Base-by-base conservation (phyloP, 2,797 vertebrate species). In the Rhinella marina region DNA sequence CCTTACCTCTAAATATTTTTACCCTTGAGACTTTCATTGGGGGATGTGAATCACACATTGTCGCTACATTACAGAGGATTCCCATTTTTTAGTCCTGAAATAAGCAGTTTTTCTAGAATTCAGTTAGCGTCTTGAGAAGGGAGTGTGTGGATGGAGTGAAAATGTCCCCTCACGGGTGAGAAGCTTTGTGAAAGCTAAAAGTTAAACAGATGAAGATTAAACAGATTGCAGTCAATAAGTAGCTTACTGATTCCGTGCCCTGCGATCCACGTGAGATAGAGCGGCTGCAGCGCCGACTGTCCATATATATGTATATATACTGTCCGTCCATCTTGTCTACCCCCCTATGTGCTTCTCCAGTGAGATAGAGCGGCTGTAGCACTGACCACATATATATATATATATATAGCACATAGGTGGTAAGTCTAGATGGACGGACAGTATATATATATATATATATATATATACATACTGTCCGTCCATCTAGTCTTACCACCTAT, bases 141-240 rank as follows among this genome's bases (percentile, higher is more conserved):
- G 3, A 13, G 27, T 17, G 21, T 77, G 62, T 73, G 29, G 52
- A 78, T 77, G 57, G 68, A 86, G 85, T 86, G 81, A 89, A 89
- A 89, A 59, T 27, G 27, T 84, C 19, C 80, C 81, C 75, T 84
- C 52, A 54, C 75, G 73, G 84, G 88, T 87, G 88, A 87, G 81
- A 87, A 89, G 88, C 85, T 89, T 89, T 87, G 85, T 89, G 81
- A 62, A 83, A 87, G 88, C 88, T 89, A 89, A 89, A 89, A 89
- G 88, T 89, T 89, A 89, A 89, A 89, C 88, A 89, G 88, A 89
- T 87, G 88, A 89, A 89, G 88, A 89, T 89, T 89, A 89, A 89
- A 86, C 88, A 87, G 88, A 89, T 89, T 89, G 88, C 85, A 68
- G 64, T 62, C 85, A 86, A 70, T 89, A 89, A 89, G 88, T 89